phyloP scores from a whole-genome alignment of 2,888 invertebrate genomes.

The Alitta virens region DNA sequence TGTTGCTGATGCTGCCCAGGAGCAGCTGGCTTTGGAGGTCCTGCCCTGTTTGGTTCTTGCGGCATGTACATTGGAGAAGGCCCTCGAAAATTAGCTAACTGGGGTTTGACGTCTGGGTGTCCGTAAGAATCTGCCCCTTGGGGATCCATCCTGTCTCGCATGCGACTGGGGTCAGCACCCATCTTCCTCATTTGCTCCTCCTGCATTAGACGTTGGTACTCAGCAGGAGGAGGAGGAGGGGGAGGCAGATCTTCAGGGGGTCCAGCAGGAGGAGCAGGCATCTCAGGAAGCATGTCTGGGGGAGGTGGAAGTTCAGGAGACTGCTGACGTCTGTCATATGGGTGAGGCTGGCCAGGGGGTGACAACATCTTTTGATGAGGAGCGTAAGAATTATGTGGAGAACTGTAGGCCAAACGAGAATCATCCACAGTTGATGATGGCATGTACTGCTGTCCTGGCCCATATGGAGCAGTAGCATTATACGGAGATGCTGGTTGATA shows the following conservation, averaged over 20 bases:
- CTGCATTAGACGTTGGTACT: constrained; percentile 55
- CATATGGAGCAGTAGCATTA: too few species aligned
- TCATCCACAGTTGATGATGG: too few species aligned
- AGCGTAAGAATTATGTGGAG: too few species aligned
- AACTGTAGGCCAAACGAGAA: too few species aligned
- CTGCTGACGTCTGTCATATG: constrained; percentile 2
- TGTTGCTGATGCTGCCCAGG: background rate
- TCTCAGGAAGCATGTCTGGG: constrained; percentile 49
- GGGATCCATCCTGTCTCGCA: background rate
- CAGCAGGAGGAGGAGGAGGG: constrained; percentile 60
- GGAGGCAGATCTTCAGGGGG: constrained; percentile 52
- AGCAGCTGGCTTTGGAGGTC: background rate
- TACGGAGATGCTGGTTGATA: background rate
- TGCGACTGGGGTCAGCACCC: constrained; percentile 5
- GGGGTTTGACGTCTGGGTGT: background rate
- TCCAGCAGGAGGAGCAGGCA: constrained; percentile 29
- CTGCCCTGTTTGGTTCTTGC: background rate
- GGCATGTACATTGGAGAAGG: background rate
- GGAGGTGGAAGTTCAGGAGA: constrained; percentile 28
- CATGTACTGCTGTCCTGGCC: too few species aligned
- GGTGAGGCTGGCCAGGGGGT: background rate
- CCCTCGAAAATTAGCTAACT: background rate
- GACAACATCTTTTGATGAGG: too few species aligned
- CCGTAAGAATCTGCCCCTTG: too few species aligned
- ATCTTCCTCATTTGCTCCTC: constrained; percentile 45